These are phyloP conservation scores for Rhinichthys klamathensis DNA, from an alignment of 2,113 vertebrate species.

Conservation along the genomic window DNA sequence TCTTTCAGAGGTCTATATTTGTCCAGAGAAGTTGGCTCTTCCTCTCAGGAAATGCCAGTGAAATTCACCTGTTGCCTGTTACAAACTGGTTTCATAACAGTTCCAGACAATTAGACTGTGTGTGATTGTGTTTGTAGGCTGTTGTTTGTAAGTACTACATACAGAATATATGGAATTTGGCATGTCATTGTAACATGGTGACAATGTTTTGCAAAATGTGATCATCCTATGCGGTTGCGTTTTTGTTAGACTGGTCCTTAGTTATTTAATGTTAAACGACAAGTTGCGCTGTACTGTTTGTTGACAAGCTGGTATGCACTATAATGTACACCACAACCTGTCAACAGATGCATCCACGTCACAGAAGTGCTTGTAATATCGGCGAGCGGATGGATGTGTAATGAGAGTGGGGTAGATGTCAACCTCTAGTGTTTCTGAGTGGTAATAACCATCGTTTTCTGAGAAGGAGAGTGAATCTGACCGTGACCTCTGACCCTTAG, in stretches of 20 bases:
- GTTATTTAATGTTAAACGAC: background rate
- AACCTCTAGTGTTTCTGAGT: constrained; percentile 42
- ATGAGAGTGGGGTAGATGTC: constrained; percentile 46
- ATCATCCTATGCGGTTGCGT: no score
- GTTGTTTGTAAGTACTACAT: background rate
- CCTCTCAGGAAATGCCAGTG: constrained; percentile 43
- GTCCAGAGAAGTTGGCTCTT: constrained; percentile 19
- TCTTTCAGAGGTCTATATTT: constrained; percentile 31
- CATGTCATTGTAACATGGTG: no score
- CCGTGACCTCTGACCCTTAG: constrained; percentile 2
- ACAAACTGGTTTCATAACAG: constrained; percentile 34
- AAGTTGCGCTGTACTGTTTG: background rate
- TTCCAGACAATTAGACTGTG: background rate
- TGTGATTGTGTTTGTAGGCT: background rate
- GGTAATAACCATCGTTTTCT: constrained; percentile 51
- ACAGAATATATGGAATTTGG: background rate
- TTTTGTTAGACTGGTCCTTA: background rate
- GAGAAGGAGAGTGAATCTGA: constrained; percentile 21
- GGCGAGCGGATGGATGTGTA: constrained; percentile 39
- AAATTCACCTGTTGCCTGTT: constrained; percentile 54
- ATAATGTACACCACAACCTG: constrained; percentile 28
- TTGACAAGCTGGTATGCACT: background rate
- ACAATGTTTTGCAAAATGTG: background rate
- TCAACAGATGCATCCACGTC: constrained; percentile 45
- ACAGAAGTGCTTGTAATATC: constrained; percentile 46